A percentile compares a stretch with the other conserved stretches of the same genome.
Conservation (phyloP, 2,113 vertebrate species). For the Syngnathus floridae region DNA sequence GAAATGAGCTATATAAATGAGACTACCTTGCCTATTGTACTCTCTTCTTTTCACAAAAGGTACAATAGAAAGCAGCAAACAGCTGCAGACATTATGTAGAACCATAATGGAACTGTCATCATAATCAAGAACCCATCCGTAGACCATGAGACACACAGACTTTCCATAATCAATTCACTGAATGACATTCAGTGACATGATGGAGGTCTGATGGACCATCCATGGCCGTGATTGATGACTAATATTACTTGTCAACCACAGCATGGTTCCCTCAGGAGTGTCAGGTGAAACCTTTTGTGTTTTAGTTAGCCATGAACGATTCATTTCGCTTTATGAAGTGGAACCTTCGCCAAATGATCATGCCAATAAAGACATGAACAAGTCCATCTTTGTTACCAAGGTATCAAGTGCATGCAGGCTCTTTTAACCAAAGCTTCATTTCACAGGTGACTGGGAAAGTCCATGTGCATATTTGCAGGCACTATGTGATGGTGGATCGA, state of each 20-base stretch:
- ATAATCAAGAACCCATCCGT: constrained; percentile 21
- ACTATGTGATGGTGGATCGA: constrained; percentile 20
- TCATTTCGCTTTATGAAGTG: constrained; percentile 54
- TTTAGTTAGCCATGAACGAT: constrained; percentile 40
- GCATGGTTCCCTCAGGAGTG: constrained; percentile 35
- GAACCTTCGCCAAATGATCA: constrained; percentile 37
- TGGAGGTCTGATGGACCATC: constrained; percentile 25
- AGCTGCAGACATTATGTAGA: constrained; percentile 10
- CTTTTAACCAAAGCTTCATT: constrained; percentile 37
- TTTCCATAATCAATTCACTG: constrained; percentile 50
- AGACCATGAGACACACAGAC: constrained; percentile 32
- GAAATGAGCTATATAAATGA: too few species aligned
- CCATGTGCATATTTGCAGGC: constrained; percentile 1
- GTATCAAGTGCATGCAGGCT: constrained; percentile 22
- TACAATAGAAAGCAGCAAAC: constrained; percentile 14
- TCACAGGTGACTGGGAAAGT: constrained; percentile 40
- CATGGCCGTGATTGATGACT: constrained; percentile 47
- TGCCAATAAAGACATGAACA: constrained; percentile 43
- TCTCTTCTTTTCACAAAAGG: constrained; percentile 24
- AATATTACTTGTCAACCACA: constrained; percentile 43
- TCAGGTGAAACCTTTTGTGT: constrained; percentile 49
- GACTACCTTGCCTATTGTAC: constrained; percentile 24
- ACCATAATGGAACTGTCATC: constrained; percentile 35
- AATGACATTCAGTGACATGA: constrained; percentile 40
- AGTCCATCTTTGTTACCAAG: constrained; percentile 15